Conservation (phyloP, 2,797 vertebrate species). For the Hydrolagus colliei region DNA sequence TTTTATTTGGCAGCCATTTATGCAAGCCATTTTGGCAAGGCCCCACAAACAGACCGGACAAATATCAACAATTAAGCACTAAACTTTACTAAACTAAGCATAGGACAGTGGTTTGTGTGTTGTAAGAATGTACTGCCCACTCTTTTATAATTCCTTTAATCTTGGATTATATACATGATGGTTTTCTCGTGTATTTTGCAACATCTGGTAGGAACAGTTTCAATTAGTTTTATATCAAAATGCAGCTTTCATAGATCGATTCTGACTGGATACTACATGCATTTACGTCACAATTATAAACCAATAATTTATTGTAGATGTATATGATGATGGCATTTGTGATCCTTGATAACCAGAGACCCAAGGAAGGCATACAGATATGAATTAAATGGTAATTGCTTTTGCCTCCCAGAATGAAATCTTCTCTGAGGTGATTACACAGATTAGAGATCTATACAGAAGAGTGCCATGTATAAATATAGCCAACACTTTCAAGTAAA, state of each 20-base stretch:
- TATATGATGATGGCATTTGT: slow-evolving; percentile 39
- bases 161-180: slow-evolving; percentile 66
- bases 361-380: slow-evolving; percentile 44
- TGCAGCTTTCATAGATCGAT: slow-evolving; percentile 35
- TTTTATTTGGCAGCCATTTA: too few relatives aligned
- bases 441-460: slow-evolving; percentile 56
- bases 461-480: slow-evolving; percentile 51
- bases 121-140: slow-evolving; percentile 35
- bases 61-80: too few relatives aligned
- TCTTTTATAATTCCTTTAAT: slow-evolving; percentile 56
- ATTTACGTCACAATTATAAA: slow-evolving; percentile 31
- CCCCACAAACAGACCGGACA: too few relatives aligned
- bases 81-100: neutral
- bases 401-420: slow-evolving; percentile 56
- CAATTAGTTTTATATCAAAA: slow-evolving; percentile 37
- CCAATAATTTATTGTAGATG: slow-evolving; percentile 33
- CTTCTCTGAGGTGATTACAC: slow-evolving; percentile 56
- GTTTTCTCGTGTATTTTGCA: slow-evolving; percentile 54
- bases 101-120: neutral
- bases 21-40: too few relatives aligned
- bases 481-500: slow-evolving; percentile 44
- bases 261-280: slow-evolving; percentile 33
- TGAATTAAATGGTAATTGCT: slow-evolving; percentile 61
- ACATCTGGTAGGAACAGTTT: slow-evolving; percentile 48
- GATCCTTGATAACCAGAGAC: slow-evolving; percentile 41